A percentile compares a stretch with the other conserved stretches of the same genome.
Evolutionary conservation across 2,797 vertebrate genomes (phyloP).

Genomic region (Rachycentron canadum): DNA sequence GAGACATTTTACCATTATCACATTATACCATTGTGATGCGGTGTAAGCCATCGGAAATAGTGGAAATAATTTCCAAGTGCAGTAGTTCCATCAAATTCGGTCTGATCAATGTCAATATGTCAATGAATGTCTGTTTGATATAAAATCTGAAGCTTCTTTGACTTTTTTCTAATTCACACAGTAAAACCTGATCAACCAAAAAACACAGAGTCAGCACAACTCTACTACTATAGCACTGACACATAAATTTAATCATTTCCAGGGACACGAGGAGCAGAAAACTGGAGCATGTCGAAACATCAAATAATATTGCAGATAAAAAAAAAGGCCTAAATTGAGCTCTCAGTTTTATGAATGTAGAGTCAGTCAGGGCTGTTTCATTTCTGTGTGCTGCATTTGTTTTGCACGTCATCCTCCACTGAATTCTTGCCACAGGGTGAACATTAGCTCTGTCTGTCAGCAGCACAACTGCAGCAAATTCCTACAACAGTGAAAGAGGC

Average conservation of each 20-base stretch:
- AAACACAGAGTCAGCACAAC: slow-evolving; percentile 3
- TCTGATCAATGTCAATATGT: not conserved
- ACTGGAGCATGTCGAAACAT: not conserved
- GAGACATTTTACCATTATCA: too few relatives aligned
- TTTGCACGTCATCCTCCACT: slow-evolving; percentile 26
- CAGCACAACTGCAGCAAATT: slow-evolving; percentile 21
- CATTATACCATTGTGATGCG: too few relatives aligned
- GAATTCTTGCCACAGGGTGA: slow-evolving; percentile 17
- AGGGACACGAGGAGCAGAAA: not conserved
- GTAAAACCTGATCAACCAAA: slow-evolving; percentile 8
- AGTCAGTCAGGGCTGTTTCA: not conserved
- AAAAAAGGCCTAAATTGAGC: not conserved
- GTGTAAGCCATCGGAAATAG: too few relatives aligned
- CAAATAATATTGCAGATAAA: not conserved
- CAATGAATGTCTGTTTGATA: not conserved
- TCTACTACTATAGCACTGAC: not conserved
- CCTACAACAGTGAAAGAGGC: slow-evolving; percentile 18
- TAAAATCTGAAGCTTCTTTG: not conserved
- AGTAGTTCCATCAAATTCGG: too few relatives aligned
- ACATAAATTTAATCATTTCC: not conserved
- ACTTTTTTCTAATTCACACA: not conserved
- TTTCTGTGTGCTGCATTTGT: slow-evolving; percentile 1
- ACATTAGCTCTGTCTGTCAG: slow-evolving; percentile 39
- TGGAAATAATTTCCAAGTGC: too few relatives aligned
- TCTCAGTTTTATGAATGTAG: not conserved